A percentile compares a stretch with the other conserved stretches of the same genome.
phyloP scores from a whole-genome alignment of 2,888 invertebrate genomes.

The Keiferia lycopersicella region DNA sequence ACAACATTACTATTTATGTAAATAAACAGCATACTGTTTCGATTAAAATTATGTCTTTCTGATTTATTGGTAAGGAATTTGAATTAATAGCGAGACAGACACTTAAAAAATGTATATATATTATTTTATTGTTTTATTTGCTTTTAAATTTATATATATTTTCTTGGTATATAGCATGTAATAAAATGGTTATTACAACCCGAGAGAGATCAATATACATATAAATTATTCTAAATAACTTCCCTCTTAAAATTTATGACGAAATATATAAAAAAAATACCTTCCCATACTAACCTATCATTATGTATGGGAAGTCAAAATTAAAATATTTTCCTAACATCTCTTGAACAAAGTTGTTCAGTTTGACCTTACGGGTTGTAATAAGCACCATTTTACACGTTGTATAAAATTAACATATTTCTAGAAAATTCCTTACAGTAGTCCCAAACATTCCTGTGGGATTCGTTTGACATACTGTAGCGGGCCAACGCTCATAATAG shows the following conservation, averaged over 20 bases:
- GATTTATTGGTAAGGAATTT: not conserved
- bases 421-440: constrained; percentile 29
- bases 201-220: not conserved
- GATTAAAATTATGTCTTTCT: not conserved
- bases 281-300: no score
- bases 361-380: not conserved
- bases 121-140: no score
- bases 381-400: not conserved
- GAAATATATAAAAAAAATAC: no score
- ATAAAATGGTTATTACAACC: not conserved
- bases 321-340: not conserved
- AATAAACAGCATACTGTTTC: no score
- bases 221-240: no score
- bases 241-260: no score
- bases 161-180: no score
- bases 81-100: no score
- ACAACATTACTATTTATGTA: no score
- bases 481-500: constrained; percentile 55
- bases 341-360: not conserved
- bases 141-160: no score
- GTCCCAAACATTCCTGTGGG: constrained; percentile 56
- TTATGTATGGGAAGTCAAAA: not conserved
- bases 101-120: no score
- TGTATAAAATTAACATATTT: not conserved
- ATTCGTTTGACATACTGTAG: constrained; percentile 42